Percentiles rank a stretch among this genome's conserved stretches.
Conservation (phyloP, 2,888 invertebrate genomes). For the Anorthoa munda region DNA sequence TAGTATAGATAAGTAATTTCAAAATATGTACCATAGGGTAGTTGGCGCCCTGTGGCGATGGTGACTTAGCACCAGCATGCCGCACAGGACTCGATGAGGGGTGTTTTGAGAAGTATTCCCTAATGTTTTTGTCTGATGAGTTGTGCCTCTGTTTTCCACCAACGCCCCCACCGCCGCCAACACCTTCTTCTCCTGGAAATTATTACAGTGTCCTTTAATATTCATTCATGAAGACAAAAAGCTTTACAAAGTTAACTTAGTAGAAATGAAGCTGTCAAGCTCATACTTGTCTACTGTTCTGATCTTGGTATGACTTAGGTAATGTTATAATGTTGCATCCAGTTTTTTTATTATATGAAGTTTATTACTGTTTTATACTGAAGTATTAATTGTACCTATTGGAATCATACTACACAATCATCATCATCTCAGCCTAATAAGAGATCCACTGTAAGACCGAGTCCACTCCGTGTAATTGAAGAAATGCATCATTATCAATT, state of each 20-base stretch:
- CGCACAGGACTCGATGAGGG: constrained; percentile 96
- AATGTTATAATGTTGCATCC: neutral
- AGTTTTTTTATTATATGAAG: no score
- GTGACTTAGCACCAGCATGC: constrained; percentile 95
- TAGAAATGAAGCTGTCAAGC: neutral
- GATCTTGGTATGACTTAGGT: neutral
- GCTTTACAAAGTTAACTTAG: neutral
- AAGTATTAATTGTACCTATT: constrained; percentile 2
- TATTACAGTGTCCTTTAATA: constrained; percentile 13
- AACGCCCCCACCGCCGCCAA: constrained; percentile 91
- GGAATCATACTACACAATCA: neutral
- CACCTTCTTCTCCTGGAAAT: constrained; percentile 88
- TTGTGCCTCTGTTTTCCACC: constrained; percentile 88
- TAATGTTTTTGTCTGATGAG: constrained; percentile 95
- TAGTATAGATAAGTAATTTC: neutral
- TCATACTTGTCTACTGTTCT: neutral
- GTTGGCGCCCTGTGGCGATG: constrained; percentile 94
- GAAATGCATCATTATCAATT: no score
- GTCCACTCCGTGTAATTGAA: no score
- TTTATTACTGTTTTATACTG: neutral
- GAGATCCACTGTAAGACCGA: neutral
- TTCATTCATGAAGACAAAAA: neutral
- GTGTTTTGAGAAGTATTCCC: constrained; percentile 97
- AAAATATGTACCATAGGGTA: constrained; percentile 94
- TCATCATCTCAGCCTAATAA: neutral